A percentile compares a stretch with the other conserved stretches of the same genome.
Evolutionary conservation across 2,113 vertebrate species (phyloP).

Genomic region (Oceanodroma tethys): DNA sequence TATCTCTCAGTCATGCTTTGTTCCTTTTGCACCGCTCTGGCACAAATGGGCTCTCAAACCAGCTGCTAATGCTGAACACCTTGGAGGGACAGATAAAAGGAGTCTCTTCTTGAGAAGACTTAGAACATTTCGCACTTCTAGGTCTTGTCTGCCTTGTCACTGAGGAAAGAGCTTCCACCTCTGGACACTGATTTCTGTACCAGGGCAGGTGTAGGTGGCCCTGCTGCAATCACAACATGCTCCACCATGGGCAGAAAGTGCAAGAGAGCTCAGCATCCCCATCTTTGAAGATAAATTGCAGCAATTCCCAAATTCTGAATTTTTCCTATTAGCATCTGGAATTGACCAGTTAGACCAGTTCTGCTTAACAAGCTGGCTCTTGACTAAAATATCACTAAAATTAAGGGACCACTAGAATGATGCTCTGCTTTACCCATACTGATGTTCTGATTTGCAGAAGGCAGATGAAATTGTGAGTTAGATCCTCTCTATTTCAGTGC

Average conservation of each 20-base stretch:
- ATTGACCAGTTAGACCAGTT: neutral
- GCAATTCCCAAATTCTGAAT: neutral
- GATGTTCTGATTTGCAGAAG: neutral
- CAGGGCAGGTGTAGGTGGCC: neutral
- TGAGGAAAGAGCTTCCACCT: neutral
- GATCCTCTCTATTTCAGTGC: neutral
- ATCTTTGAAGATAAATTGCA: neutral
- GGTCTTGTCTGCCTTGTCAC: neutral
- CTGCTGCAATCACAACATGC: neutral
- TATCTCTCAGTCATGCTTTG: neutral
- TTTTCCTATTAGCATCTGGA: neutral
- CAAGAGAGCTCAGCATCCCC: neutral
- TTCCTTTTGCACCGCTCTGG: neutral
- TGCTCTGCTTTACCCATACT: neutral
- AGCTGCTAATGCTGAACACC: neutral
- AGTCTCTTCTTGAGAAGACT: neutral
- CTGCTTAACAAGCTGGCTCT: neutral
- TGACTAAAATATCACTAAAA: neutral
- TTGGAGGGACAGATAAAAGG: neutral
- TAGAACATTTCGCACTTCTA: neutral
- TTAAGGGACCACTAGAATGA: neutral
- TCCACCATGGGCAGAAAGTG: neutral
- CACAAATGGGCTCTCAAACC: neutral
- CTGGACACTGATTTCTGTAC: neutral
- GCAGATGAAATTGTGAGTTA: neutral